Base-by-base conservation (phyloP, 2,113 vertebrate genomes). In the Ictalurus punctatus region DNA sequence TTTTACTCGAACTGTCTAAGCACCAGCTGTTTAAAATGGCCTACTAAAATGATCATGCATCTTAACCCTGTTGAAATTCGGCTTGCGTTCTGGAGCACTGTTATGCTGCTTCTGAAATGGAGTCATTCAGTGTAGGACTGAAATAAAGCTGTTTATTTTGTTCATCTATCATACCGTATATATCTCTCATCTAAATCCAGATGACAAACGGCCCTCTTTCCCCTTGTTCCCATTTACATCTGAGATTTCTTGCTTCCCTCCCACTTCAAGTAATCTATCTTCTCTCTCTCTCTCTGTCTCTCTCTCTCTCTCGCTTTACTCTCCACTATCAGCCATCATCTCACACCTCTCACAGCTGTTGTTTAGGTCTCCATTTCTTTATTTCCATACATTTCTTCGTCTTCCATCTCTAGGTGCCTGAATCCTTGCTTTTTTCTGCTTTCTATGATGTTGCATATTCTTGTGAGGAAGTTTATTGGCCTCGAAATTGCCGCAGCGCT, bases 171-270 rank as follows among this genome's bases (percentile, higher is more conserved):
- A 69, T 37, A 58, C 52, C n/a, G n/a, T 63, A 61, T 48, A 48
- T 87, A 87, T 81, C 86, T 65, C 74, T 83, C 65, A 74, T 83
- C 80, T 61, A 61, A 88, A 83, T 71, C 86, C 79, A 61, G 65
- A 88, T 61, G 67, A 83, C 65, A 73, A 74, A 84, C 63, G 25
- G 63, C 83, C 83, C 27, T 84, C 30, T 85, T 85, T 85, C 40
- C 52, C 63, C 48, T 86, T 74, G 73, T 86, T 86, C 85, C 85
- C 73, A 63, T 86, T 86, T 86, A 78, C 23, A 86, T 78, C 56
- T 16, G 85, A 86, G 85, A 73, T 86, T 58, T 74, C 52, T 37
- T 73, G 19, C 73, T 61, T 59, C 85, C 73, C 17, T 61, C 54
- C 58, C 21, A 34, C 37, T 71, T 71, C 25, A 40, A 83, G 76